Percentiles rank a stretch among this genome's conserved stretches.
Conservation (phyloP, 2,113 vertebrate genomes). For the Oreocharis arfaki region DNA sequence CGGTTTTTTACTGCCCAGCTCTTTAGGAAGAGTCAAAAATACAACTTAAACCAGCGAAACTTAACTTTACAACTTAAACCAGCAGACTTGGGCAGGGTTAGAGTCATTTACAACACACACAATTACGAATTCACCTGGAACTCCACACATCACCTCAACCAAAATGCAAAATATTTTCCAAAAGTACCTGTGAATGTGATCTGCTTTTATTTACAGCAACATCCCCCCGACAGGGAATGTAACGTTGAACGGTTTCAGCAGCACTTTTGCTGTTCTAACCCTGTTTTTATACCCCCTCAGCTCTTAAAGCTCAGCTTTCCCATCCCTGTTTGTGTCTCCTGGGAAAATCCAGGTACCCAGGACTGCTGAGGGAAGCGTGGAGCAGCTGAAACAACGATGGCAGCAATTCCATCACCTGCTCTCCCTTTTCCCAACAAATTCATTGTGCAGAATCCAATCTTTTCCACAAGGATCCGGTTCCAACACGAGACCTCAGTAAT, state of each 20-base stretch:
- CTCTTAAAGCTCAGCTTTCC: background rate
- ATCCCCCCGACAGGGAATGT: fast-evolving
- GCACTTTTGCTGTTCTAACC: background rate
- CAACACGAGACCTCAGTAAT: background rate
- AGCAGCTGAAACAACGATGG: background rate
- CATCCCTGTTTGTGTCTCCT: background rate
- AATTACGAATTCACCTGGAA: background rate
- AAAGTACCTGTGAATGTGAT: background rate
- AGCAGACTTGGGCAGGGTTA: fast-evolving
- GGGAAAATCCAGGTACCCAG: background rate
- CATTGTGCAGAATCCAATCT: background rate
- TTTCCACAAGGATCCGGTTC: background rate
- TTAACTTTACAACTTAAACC: fast-evolving
- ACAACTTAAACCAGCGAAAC: fast-evolving
- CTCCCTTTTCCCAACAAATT: fast-evolving
- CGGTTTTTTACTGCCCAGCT: background rate
- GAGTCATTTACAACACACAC: background rate
- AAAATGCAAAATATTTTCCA: background rate
- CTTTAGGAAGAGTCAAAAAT: background rate
- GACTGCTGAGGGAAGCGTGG: background rate
- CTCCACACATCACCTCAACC: background rate
- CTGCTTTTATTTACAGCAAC: background rate
- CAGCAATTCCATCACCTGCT: background rate
- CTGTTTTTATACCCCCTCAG: background rate
- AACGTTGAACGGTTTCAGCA: background rate